These are phyloP conservation scores for Myiotriccus ornatus DNA, from an alignment of 2,797 vertebrate species.

Conservation along the genomic window DNA sequence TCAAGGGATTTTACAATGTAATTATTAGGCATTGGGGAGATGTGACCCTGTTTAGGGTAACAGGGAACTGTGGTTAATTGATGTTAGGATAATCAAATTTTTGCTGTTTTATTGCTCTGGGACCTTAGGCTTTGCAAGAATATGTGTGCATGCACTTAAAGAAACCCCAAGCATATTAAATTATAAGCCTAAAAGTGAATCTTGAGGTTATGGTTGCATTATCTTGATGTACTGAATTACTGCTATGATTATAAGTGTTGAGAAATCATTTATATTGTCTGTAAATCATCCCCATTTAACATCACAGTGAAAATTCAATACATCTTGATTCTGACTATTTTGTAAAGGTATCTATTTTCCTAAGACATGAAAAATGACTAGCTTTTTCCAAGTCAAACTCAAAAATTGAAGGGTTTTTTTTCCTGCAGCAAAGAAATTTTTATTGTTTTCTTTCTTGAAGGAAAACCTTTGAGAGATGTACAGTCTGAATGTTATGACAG, in stretches of 20 bases:
- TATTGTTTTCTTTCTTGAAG: neutral
- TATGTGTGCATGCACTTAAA: neutral
- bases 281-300: slow-evolving; percentile 30
- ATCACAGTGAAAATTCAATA: slow-evolving; percentile 5
- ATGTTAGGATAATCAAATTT: slow-evolving; percentile 47
- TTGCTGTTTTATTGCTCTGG: neutral
- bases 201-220: neutral
- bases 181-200: neutral
- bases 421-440: neutral
- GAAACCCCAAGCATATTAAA: neutral
- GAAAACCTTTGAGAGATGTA: slow-evolving; percentile 15
- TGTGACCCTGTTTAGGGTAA: slow-evolving; percentile 34
- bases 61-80: slow-evolving; percentile 29
- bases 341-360: neutral
- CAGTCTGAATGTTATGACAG: neutral
- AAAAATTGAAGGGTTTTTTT: neutral
- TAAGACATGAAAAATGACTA: neutral
- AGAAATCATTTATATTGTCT: slow-evolving; percentile 36
- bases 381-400: neutral
- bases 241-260: neutral
- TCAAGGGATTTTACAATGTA: slow-evolving; percentile 26
- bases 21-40: slow-evolving; percentile 32
- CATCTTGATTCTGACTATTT: neutral
- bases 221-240: slow-evolving; percentile 11
- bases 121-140: neutral